Base-by-base conservation (phyloP, 2,797 vertebrate species). In the Enteromius fasciolatus region DNA sequence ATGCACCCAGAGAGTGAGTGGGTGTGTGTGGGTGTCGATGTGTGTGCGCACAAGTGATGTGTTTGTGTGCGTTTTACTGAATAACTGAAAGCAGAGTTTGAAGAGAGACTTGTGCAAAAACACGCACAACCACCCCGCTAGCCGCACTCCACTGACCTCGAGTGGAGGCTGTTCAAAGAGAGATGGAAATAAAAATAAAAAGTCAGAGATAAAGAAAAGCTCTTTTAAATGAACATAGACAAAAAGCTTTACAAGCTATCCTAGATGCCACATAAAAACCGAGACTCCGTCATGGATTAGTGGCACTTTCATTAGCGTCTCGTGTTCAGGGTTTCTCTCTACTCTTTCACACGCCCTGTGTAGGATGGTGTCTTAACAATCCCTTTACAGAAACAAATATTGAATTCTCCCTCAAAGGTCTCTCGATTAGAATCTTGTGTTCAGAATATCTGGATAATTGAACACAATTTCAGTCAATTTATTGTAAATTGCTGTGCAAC, bases 61-160 rank as follows among this genome's bases (percentile, higher is more conserved):
- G 67, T 78, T 80, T 82, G 70, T 66, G 78, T 52, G 57, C 66
- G 41, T 74, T 64, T 80, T 59, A 75, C 70, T 52, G 57, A 75
- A 76, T 64, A 70, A 67, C 54, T 81, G 54, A 80, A 25, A 87
- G 80, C 81, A 86, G 84, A 85, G 77, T 88, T 87, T 91, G 73
- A 89, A 89, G 88, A 91, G 84, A 73, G 88, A 80, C 78, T 74
- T 31, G 63, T 61, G 61, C 23, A 63, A 52, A 82, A 70, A 78
- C 78, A 48, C 2, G 52, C 63, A 86, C 85, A 86, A 84, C 76
- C 72, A 69, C 39, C 46, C 39, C 57, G 50, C 41, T 77, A 86
- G 85, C 68, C 86, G 87, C 85, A 87, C 86, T 87, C 84, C 80
- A 69, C 80, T 87, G 89, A 88, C 91, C 90, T 93, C 92, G 88